A percentile compares a stretch with the other conserved stretches of the same genome.
These are phyloP conservation scores for Manduca sexta DNA, from an alignment of 1,140 invertebrate species.

Conservation along the genomic window DNA sequence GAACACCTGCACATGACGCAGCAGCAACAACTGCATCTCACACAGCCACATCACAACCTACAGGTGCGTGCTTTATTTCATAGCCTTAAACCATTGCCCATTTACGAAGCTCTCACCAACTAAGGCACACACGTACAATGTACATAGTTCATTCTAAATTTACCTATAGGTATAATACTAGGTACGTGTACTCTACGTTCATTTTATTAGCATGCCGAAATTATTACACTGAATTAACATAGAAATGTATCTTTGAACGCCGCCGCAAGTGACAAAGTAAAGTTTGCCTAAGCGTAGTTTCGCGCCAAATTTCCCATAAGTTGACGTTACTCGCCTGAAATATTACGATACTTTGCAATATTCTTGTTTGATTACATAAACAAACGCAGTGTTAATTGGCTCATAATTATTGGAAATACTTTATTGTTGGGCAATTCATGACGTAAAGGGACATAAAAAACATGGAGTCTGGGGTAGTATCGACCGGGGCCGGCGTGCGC, in stretches of 20 bases:
- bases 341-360: background rate
- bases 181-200: no score
- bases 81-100: no score
- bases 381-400: background rate
- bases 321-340: no score
- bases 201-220: no score
- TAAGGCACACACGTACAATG: no score
- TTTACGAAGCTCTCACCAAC: no score
- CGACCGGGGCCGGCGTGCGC: slow-evolving; percentile 60
- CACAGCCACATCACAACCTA: slow-evolving; percentile 84
- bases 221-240: background rate
- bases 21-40: slow-evolving; percentile 89
- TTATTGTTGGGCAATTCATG: slow-evolving; percentile 54
- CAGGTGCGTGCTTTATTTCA: slow-evolving; percentile 75
- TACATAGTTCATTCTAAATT: no score
- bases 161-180: no score
- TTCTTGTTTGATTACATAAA: background rate
- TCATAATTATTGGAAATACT: slow-evolving; percentile 38
- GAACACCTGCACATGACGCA: slow-evolving; percentile 84
- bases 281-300: background rate
- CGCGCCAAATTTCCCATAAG: background rate
- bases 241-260: no score
- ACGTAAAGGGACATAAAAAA: slow-evolving; percentile 67
- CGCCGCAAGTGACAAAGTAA: no score
- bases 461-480: slow-evolving; percentile 68